Conservation (phyloP, 2,888 invertebrate species). For the Tryphoninae sp. region DNA sequence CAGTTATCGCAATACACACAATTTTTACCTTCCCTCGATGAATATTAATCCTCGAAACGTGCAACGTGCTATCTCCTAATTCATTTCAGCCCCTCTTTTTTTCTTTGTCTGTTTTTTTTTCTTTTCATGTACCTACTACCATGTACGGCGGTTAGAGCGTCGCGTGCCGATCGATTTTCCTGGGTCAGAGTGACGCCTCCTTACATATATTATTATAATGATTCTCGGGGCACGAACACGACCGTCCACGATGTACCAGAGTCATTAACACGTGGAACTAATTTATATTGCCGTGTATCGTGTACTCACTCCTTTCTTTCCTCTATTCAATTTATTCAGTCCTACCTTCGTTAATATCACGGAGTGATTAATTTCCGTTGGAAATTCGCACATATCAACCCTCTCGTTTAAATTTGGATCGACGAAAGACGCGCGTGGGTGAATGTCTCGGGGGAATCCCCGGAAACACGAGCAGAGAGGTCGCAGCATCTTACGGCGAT, state of each 20-base stretch:
- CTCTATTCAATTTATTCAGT: neutral
- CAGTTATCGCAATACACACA: conserved; percentile 50
- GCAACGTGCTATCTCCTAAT: no score
- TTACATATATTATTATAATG: conserved; percentile 5
- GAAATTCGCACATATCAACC: neutral
- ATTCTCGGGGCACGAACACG: neutral
- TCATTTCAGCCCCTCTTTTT: neutral
- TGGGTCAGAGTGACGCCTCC: conserved; percentile 19
- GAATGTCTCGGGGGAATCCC: neutral
- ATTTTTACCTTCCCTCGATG: conserved; percentile 31
- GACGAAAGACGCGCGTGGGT: no score
- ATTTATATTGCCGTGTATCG: neutral
- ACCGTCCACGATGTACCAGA: neutral
- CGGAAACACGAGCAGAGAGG: neutral
- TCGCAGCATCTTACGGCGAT: conserved; percentile 17
- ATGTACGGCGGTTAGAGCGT: conserved; percentile 14
- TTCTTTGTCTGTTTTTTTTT: neutral
- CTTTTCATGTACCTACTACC: neutral
- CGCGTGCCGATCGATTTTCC: conserved; percentile 51
- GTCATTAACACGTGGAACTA: neutral
- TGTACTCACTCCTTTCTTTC: conserved; percentile 3
- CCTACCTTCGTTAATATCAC: neutral
- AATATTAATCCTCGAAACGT: conserved; percentile 17
- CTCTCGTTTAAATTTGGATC: neutral
- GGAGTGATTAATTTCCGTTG: neutral